Evolutionary conservation across 2,797 vertebrate genomes (phyloP).

Genomic region (Vipera latastei): DNA sequence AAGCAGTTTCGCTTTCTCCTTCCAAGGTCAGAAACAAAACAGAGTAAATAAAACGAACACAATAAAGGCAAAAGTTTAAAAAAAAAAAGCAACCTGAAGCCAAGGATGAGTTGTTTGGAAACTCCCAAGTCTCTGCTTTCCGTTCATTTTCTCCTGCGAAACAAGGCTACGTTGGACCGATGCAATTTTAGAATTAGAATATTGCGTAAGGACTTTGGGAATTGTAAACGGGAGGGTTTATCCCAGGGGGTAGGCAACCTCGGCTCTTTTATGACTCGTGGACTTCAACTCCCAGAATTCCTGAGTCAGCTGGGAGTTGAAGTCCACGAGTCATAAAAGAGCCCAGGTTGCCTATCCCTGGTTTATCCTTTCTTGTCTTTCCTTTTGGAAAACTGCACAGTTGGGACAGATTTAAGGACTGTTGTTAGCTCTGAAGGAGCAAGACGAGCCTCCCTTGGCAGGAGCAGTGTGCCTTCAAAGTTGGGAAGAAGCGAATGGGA

Average conservation of each 20-base stretch:
- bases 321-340: no score
- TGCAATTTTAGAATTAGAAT: not conserved
- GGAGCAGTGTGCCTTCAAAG: not conserved
- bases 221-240: not conserved
- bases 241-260: no score
- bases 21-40: rapidly evolving
- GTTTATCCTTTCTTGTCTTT: no score
- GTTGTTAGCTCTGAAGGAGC: no score
- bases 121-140: not conserved
- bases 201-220: not conserved
- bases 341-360: no score
- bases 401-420: no score
- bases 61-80: not conserved
- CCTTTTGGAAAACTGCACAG: no score
- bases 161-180: not conserved
- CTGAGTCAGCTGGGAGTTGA: no score
- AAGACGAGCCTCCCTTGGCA: not conserved
- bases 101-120: not conserved
- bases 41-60: not conserved
- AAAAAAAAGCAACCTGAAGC: not conserved
- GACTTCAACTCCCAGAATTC: no score
- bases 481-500: not conserved
- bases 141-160: rapidly evolving
- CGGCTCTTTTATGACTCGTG: no score
- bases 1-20: conserved; percentile 42